A percentile compares a stretch with the other conserved stretches of the same genome.
These are phyloP conservation scores for Nipponia nippon DNA, from an alignment of 2,113 vertebrate genomes.

Conservation along the genomic window DNA sequence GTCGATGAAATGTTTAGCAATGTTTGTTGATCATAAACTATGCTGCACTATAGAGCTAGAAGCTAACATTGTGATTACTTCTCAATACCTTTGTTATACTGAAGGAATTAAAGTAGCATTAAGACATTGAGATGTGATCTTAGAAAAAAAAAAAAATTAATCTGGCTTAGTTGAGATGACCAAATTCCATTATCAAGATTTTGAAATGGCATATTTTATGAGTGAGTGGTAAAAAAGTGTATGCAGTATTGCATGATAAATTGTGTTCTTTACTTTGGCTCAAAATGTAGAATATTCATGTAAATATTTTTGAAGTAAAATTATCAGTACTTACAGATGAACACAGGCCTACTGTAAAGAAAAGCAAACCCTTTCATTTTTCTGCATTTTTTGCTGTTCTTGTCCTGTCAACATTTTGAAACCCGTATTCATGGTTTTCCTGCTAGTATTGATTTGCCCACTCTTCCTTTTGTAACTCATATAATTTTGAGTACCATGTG, in stretches of 20 bases:
- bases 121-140: not conserved
- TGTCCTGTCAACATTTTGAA: not conserved
- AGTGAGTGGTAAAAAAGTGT: not conserved
- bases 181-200: not conserved
- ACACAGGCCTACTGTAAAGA: not conserved
- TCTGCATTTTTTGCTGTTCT: not conserved
- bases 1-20: not conserved
- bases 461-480: not conserved
- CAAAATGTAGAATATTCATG: not conserved
- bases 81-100: not conserved
- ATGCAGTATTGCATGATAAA: not conserved
- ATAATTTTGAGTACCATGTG: not conserved
- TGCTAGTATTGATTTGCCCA: not conserved
- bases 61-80: not conserved
- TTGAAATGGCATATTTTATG: not conserved
- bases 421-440: not conserved
- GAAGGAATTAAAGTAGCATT: not conserved
- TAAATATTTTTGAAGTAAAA: not conserved
- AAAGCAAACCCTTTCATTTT: not conserved
- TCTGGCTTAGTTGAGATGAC: not conserved
- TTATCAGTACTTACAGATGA: not conserved
- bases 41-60: not conserved
- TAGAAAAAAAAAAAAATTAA: not conserved
- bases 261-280: not conserved
- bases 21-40: not conserved